A percentile compares a stretch with the other conserved stretches of the same genome.
Conservation (phyloP, 2,797 vertebrate genomes). For the Dicrostonyx torquatus region DNA sequence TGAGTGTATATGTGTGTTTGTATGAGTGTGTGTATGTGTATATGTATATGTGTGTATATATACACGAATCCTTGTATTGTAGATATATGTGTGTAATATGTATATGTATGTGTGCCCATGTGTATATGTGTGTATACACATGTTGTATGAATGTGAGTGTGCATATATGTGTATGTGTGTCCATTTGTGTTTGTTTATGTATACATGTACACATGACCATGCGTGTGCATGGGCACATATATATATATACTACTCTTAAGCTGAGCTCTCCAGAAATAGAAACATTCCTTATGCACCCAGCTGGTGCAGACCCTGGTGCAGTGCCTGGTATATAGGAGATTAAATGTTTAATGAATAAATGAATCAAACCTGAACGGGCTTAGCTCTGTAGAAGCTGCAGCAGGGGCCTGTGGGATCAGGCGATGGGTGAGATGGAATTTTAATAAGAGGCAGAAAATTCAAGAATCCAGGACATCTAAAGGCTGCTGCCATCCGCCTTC, state of each 20-base stretch:
- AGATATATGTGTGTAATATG: too few relatives aligned
- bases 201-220: too few relatives aligned
- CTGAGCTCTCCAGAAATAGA: neutral
- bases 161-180: too few relatives aligned
- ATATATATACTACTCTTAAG: neutral
- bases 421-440: constrained; percentile 72
- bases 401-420: constrained; percentile 72
- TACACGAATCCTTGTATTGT: too few relatives aligned
- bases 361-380: constrained; percentile 47
- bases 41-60: too few relatives aligned
- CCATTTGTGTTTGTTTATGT: neutral
- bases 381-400: constrained; percentile 57
- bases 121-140: neutral
- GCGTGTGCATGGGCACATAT: neutral
- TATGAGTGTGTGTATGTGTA: neutral
- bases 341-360: constrained; percentile 80
- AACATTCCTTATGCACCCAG: neutral
- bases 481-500: constrained; percentile 59
- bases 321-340: constrained; percentile 60
- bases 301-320: neutral
- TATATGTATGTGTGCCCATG: too few relatives aligned
- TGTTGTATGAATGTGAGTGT: neutral
- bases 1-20: neutral
- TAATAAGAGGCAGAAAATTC: constrained; percentile 78
- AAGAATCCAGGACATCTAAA: constrained; percentile 71